Conservation (phyloP, 2,888 invertebrate genomes). For the Disparrhopalites patrizii region DNA sequence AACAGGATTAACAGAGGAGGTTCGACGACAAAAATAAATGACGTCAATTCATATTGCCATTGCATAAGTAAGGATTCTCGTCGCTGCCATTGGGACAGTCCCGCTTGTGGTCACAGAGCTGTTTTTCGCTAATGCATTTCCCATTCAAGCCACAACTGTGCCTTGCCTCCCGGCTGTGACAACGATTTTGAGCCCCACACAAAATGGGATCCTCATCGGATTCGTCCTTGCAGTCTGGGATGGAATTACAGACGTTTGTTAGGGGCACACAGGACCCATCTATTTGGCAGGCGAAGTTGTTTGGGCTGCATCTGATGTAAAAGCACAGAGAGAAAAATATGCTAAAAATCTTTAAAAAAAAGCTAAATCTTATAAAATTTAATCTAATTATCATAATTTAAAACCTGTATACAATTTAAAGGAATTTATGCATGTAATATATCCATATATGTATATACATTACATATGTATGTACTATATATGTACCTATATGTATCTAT, state of each 20-base stretch:
- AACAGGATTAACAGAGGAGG: no score
- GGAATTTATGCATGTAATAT: no score
- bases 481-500: no score
- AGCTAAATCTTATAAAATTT: no score
- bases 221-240: conserved; percentile 2
- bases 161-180: not conserved
- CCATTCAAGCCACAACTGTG: conserved; percentile 10
- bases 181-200: conserved; percentile 8
- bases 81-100: conserved; percentile 14
- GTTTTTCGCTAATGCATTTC: conserved; percentile 10
- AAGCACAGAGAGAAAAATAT: no score
- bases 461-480: no score
- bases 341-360: no score
- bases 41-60: no score
- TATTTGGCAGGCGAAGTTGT: conserved; percentile 13
- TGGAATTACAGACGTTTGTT: conserved; percentile 9
- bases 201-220: conserved; percentile 9
- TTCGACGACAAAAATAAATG: no score
- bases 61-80: not conserved
- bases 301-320: conserved; percentile 14
- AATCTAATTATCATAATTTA: no score
- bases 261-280: conserved; percentile 2
- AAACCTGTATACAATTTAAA: no score
- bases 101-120: not conserved
- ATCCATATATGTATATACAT: no score